Base-by-base conservation (phyloP, 2,888 invertebrate genomes). In the Cephalotes varians region DNA sequence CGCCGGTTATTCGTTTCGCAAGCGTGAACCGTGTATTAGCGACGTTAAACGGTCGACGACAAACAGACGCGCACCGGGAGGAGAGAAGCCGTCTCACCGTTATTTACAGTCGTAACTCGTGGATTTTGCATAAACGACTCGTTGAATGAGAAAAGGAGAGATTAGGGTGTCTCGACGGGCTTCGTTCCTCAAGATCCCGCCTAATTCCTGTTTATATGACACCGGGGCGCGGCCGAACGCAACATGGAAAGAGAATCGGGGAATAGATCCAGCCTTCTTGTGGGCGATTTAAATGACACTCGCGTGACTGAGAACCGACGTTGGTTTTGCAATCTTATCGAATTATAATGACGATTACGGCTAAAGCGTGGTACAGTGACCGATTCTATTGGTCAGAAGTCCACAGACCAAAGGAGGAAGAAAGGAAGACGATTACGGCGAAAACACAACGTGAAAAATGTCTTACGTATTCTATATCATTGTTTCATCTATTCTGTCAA, bases 1-100 rank as follows among this genome's bases (percentile, higher is more conserved):
- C 79, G 74, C 80, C 85, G 77, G 88, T 85, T 88, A 85, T 84
- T 72, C 79, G 84, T 87, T 86, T 83, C 79, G 76, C 76, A 76
- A 83, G 83, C 82, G 71, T 58, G 65, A 74, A 73, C 34, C 73
- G 67, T 28, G 74, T 47, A 81, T 74, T 62, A 67, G 64, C 71
- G 82, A 82, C 76, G 76, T 82, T 86, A 80, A 86, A 82, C 72
- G 74, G 64, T 9, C 65, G 80, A 79, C 69, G 82, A 83, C 81
- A 34, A 74, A 74, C 40, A 51, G n/a, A 60, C 25, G 44, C 44
- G 64, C 65, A 15, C 25, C 31, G 28, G n/a, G 10, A 37, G 31
- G 49, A 56, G 25, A 58, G 34, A 28, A 60, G 72, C 37, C 18
- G 60, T 62, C 80, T 18, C 62, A 60, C 37, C 28, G 65, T 82